Evolutionary conservation across 2,888 invertebrate genomes (phyloP).

Genomic region (Drosophila quasianomalipes): DNA sequence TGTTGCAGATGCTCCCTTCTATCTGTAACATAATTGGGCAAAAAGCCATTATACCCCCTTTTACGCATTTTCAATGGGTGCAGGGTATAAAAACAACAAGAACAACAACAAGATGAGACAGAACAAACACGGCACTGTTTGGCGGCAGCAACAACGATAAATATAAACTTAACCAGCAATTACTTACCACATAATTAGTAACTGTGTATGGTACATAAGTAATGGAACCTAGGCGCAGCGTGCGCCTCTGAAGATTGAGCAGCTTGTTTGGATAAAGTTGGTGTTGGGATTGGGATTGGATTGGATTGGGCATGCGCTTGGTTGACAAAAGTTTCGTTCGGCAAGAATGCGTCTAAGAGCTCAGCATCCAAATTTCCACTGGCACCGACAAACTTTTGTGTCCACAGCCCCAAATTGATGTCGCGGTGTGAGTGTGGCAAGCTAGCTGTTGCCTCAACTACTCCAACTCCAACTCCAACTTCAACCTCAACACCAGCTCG

Average conservation of each 20-base stretch:
- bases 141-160: slow-evolving; percentile 59
- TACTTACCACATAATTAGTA: slow-evolving; percentile 85
- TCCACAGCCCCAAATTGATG: slow-evolving; percentile 84
- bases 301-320: slow-evolving; percentile 42
- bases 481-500: slow-evolving; percentile 12
- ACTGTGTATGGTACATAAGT: slow-evolving; percentile 84
- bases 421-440: slow-evolving; percentile 63
- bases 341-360: slow-evolving; percentile 81
- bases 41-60: not conserved
- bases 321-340: slow-evolving; percentile 79
- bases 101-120: slow-evolving; percentile 25
- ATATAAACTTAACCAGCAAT: slow-evolving; percentile 82
- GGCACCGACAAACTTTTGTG: slow-evolving; percentile 84
- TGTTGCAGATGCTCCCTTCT: not conserved
- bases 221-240: slow-evolving; percentile 82
- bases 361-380: slow-evolving; percentile 82
- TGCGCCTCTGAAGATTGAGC: slow-evolving; percentile 79
- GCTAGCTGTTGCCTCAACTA: slow-evolving; percentile 22
- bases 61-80: not conserved
- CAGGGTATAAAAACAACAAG: not conserved
- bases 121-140: slow-evolving; percentile 38
- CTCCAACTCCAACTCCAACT: slow-evolving; percentile 1
- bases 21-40: not conserved
- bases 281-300: not conserved
- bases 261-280: slow-evolving; percentile 85